phyloP scores from a whole-genome alignment of 2,113 vertebrate species.

The Indicator maculatus region DNA sequence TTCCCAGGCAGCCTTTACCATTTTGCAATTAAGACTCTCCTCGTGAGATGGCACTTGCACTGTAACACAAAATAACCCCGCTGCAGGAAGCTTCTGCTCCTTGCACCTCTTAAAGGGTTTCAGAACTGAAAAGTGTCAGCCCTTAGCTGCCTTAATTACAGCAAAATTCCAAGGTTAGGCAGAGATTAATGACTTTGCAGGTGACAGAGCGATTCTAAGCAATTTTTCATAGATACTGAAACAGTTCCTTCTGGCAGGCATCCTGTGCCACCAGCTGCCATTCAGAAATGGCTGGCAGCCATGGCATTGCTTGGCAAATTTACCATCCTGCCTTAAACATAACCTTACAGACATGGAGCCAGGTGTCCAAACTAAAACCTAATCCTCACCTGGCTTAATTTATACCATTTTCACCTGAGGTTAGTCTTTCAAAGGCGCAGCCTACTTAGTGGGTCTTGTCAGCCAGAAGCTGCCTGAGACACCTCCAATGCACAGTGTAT shows the following conservation, averaged over 20 bases:
- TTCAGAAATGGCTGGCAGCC: not conserved
- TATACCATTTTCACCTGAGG: not conserved
- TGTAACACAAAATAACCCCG: rapidly evolving
- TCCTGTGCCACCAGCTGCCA: not conserved
- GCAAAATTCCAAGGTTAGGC: not conserved
- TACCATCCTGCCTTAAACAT: rapidly evolving
- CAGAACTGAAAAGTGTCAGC: not conserved
- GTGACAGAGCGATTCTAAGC: not conserved
- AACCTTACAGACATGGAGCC: not conserved
- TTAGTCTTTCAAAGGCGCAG: not conserved
- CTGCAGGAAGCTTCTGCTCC: not conserved
- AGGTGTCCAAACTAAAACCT: not conserved
- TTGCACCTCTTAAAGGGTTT: not conserved
- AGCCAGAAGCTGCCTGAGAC: rapidly evolving
- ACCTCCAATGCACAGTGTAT: rapidly evolving
- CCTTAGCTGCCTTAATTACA: not conserved
- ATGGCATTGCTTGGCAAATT: not conserved
- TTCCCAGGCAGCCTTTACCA: not conserved
- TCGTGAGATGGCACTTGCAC: rapidly evolving
- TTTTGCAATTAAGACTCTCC: not conserved
- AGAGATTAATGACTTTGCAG: constrained; percentile 39
- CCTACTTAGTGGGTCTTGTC: rapidly evolving
- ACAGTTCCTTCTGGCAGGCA: not conserved
- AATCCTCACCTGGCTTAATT: not conserved
- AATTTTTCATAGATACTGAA: not conserved